Percentiles rank a stretch among this genome's conserved stretches.
Evolutionary conservation across 1,140 invertebrate species (phyloP).

Genomic region (Zaprionus capensis): DNA sequence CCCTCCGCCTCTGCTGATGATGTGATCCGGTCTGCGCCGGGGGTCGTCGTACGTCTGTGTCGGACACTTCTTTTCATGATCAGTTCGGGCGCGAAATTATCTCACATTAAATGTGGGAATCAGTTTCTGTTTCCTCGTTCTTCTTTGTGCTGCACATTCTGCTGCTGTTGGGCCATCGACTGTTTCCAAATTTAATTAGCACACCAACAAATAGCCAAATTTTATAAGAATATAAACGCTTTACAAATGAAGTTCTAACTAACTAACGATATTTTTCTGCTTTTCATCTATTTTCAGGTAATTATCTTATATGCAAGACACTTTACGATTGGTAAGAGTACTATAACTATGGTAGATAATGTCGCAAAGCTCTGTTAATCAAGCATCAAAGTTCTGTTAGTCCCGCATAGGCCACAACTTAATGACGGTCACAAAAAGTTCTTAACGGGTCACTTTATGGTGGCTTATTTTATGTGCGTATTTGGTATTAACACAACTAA

Average conservation of each 20-base stretch:
- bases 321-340: constrained; percentile 30
- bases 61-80: constrained; percentile 40
- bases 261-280: constrained; percentile 33
- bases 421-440: constrained; percentile 35
- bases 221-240: neutral
- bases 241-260: constrained; percentile 4
- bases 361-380: constrained; percentile 10
- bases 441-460: constrained; percentile 43
- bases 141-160: constrained; percentile 30
- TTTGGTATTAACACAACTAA: constrained; percentile 55
- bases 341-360: constrained; percentile 1
- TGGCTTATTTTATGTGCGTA: constrained; percentile 31
- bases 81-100: constrained; percentile 57
- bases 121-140: constrained; percentile 15
- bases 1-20: constrained; percentile 25
- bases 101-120: constrained; percentile 71
- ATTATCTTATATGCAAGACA: constrained; percentile 30
- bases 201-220: constrained; percentile 9
- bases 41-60: constrained; percentile 28
- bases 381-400: neutral
- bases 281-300: constrained; percentile 59
- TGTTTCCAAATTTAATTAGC: neutral
- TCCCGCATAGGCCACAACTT: constrained; percentile 5
- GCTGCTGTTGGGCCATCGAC: constrained; percentile 18
- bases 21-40: constrained; percentile 8